phyloP scores from a whole-genome alignment of 2,888 invertebrate species.

The Idaea straminata region DNA sequence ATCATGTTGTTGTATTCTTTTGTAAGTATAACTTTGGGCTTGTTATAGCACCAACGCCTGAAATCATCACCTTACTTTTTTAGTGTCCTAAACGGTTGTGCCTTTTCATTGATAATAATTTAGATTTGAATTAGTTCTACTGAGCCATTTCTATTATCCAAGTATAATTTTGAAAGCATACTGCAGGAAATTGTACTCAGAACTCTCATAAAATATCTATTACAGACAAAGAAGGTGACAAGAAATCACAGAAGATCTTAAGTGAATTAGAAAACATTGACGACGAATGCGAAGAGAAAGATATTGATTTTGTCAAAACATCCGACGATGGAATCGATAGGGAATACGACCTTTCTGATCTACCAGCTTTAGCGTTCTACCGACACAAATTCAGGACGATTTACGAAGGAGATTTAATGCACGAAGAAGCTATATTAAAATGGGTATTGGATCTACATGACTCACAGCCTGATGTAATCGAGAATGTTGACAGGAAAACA shows the following conservation, averaged over 20 bases:
- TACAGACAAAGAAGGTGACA: constrained; percentile 93
- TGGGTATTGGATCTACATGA: constrained; percentile 94
- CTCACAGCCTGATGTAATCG: constrained; percentile 92
- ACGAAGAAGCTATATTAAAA: constrained; percentile 92
- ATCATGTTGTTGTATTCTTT: constrained; percentile 95
- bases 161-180: background rate
- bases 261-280: constrained; percentile 95
- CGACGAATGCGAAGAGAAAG: constrained; percentile 94
- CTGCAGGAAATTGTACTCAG: background rate
- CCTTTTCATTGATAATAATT: background rate
- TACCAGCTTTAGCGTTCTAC: constrained; percentile 93
- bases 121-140: background rate
- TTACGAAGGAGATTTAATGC: constrained; percentile 93
- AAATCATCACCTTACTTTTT: background rate
- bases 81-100: background rate
- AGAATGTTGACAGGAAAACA: constrained; percentile 94
- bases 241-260: constrained; percentile 92
- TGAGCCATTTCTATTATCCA: constrained; percentile 9
- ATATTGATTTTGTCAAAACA: constrained; percentile 95
- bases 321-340: constrained; percentile 93
- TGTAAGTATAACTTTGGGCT: constrained; percentile 82
- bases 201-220: constrained; percentile 14
- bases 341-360: constrained; percentile 90
- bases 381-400: constrained; percentile 93
- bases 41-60: background rate